Evolutionary conservation across 2,797 vertebrate species (phyloP).

Genomic region (Lepus oiostolus): DNA sequence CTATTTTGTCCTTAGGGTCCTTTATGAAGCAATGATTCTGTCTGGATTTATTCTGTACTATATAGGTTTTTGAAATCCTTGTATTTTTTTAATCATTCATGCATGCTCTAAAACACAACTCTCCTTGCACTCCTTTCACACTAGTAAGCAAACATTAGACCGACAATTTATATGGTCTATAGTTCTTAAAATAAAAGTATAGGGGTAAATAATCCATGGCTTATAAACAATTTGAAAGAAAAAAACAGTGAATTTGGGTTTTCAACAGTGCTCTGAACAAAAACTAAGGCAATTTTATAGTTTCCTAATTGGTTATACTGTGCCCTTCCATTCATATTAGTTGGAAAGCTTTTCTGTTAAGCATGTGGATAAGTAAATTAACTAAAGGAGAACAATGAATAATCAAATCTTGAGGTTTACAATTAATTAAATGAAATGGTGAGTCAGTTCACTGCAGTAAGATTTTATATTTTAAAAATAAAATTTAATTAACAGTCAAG

Average conservation of each 20-base stretch:
- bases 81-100: background rate
- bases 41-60: background rate
- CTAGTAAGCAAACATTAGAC: background rate
- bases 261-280: constrained; percentile 28
- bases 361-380: constrained; percentile 88
- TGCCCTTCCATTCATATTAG: constrained; percentile 80
- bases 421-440: constrained; percentile 88
- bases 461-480: constrained; percentile 86
- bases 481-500: constrained; percentile 87
- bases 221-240: background rate
- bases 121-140: background rate
- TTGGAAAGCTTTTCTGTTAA: constrained; percentile 86
- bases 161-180: background rate
- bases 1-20: background rate
- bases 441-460: constrained; percentile 84
- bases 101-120: background rate
- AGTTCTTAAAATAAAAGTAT: background rate
- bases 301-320: constrained; percentile 77
- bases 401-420: constrained; percentile 86
- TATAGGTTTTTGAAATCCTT: background rate
- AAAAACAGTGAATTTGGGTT: background rate
- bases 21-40: background rate
- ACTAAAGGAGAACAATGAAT: constrained; percentile 84
- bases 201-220: background rate
- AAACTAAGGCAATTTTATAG: constrained; percentile 59